Base-by-base conservation (phyloP, 2,888 invertebrate species). In the Drosophila nr. perissopoda region DNA sequence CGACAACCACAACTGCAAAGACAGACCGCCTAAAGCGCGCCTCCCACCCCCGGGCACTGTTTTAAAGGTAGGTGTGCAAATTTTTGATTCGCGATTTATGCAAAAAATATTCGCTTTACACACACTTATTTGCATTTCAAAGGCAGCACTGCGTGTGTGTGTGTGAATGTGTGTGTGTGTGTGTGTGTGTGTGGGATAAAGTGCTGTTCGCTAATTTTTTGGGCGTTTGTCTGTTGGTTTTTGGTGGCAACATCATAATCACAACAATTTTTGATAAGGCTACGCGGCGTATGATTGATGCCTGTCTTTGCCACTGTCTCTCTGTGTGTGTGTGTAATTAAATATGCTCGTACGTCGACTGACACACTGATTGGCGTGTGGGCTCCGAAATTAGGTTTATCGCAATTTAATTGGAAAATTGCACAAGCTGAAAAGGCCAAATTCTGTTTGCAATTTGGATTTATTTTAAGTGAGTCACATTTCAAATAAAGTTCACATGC, bases 91-190 rank as follows among this genome's bases (percentile, higher is more conserved):
- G 73, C 68, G 78, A 78, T 62, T 69, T 73, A 73, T 73, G 73
- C 66, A 53, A 51, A 38, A 72, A 72, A 81, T 53, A 64, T 77
- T 72, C 68, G 64, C 67, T 62, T 77, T 61, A 57, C 71, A 59
- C 72, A 68, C 81, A 76, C 63, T 82, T 82, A 85, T 88, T 85
- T 90, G 86, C 90, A 88, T 86, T 81, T 86, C 89, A 90, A 86
- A 86, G 83, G 76, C 56, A 46, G 48, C 31, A 11, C 31, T 40
- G 34, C 34, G 13, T 42, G 34, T 21, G 59, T 59, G 61, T 25
- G 59, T 48, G 52, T 18, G 61, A 25, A 56, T 48, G 52, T 18
- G 60, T 46, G 60, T 25, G 13, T 34, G 60, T 33, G 52, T 36
- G 49, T 46, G 18, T 64, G 60, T 40, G 62, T 58, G 51, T 38